phyloP scores from a whole-genome alignment of 2,113 vertebrate species.

The Paratilapia polleni region DNA sequence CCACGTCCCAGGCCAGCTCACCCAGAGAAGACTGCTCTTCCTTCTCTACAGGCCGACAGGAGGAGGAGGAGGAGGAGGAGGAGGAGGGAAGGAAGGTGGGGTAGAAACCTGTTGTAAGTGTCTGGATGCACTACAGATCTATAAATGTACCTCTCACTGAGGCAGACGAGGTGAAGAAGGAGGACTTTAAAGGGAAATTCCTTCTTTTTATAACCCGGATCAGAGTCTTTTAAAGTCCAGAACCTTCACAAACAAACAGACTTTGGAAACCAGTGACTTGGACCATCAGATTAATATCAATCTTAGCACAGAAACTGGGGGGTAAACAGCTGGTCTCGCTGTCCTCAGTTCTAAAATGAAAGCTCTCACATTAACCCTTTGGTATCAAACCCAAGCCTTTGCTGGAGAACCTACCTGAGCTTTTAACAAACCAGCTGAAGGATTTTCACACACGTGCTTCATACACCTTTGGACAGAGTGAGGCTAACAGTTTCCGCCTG shows the following conservation, averaged over 20 bases:
- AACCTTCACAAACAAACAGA: no score
- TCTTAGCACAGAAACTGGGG: no score
- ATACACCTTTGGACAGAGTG: neutral
- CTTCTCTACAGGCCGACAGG: slow-evolving; percentile 88
- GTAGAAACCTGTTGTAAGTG: slow-evolving; percentile 14
- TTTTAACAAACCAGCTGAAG: no score
- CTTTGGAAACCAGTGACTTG: no score
- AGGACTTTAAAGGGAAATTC: neutral
- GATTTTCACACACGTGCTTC: neutral
- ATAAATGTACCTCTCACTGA: neutral
- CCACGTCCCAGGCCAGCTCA: slow-evolving; percentile 90
- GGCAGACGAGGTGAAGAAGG: fast-evolving
- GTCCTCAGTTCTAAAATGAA: no score
- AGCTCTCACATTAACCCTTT: no score
- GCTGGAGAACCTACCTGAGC: neutral
- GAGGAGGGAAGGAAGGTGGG: neutral
- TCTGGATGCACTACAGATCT: neutral
- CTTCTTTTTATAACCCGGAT: no score
- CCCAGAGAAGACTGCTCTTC: slow-evolving; percentile 89
- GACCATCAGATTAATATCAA: no score
- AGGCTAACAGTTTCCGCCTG: neutral
- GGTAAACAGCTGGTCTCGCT: no score
- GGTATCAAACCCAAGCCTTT: no score
- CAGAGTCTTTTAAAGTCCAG: no score
- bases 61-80: neutral